Evolutionary conservation across 2,888 invertebrate species (phyloP).

Genomic region (Eupithecia tripunctaria): DNA sequence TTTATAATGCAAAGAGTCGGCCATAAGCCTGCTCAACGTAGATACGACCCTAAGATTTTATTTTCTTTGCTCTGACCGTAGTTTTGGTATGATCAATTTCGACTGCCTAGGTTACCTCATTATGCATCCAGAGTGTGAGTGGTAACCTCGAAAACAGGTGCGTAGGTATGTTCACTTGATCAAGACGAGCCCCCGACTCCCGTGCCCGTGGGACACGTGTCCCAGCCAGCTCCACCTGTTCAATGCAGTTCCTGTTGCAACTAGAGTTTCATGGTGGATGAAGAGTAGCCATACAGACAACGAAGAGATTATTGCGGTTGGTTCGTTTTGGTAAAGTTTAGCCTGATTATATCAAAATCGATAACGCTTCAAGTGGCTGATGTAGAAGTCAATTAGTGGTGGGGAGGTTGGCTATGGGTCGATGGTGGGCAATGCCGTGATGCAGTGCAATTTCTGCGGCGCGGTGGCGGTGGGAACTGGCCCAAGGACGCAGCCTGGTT

Average conservation of each 20-base stretch:
- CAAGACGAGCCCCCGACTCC: background rate
- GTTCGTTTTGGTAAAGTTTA: background rate
- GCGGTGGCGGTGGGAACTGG: slow-evolving; percentile 66
- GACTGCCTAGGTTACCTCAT: background rate
- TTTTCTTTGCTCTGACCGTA: background rate
- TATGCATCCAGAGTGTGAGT: background rate
- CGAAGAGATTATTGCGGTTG: background rate
- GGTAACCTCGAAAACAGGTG: background rate
- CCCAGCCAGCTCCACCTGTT: background rate
- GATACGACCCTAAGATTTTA: background rate
- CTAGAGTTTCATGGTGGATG: background rate
- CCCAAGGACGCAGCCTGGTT: slow-evolving; percentile 70
- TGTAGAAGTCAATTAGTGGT: slow-evolving; percentile 2
- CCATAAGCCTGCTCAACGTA: background rate
- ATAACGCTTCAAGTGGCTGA: background rate
- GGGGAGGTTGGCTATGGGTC: slow-evolving; percentile 46
- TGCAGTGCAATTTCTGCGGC: slow-evolving; percentile 74
- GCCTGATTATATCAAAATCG: background rate
- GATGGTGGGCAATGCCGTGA: slow-evolving; percentile 67
- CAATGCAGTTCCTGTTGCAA: background rate
- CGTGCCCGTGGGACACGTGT: background rate
- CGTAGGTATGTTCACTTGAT: background rate
- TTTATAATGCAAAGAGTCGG: slow-evolving; percentile 3
- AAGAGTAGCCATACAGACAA: background rate
- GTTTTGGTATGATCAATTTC: background rate